Evolutionary conservation across 2,888 invertebrate genomes (phyloP).

Genomic region (Minunthozetes semirufus): DNA sequence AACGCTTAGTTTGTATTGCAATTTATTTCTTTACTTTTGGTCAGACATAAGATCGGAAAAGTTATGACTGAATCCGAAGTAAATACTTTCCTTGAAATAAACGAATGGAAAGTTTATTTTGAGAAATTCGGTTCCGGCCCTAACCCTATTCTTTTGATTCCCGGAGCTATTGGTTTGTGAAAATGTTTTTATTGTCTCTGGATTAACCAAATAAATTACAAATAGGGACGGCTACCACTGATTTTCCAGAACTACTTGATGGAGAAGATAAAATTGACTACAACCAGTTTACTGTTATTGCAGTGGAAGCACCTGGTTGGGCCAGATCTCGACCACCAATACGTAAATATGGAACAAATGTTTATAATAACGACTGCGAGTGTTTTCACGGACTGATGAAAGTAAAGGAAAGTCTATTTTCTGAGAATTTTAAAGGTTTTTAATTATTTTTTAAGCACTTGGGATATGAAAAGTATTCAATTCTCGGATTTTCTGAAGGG

Average conservation of each 20-base stretch:
- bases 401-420: no score
- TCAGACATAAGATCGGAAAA: background rate
- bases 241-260: background rate
- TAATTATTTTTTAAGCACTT: background rate
- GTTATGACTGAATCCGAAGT: background rate
- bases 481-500: slow-evolving; percentile 50
- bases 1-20: no score
- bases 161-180: slow-evolving; percentile 56
- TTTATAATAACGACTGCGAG: slow-evolving; percentile 13
- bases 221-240: background rate
- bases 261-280: background rate
- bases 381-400: slow-evolving; percentile 23
- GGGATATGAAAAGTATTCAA: slow-evolving; percentile 42
- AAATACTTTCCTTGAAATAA: slow-evolving; percentile 55
- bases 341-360: background rate
- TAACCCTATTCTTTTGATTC: slow-evolving; percentile 62
- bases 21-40: no score
- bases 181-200: background rate
- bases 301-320: slow-evolving; percentile 33
- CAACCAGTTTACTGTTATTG: slow-evolving; percentile 1
- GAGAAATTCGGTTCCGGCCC: slow-evolving; percentile 57
- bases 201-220: background rate
- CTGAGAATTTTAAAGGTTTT: no score
- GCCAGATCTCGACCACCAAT: slow-evolving; percentile 27
- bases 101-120: slow-evolving; percentile 58